These are phyloP conservation scores for Sphinx pinastri DNA, from an alignment of 2,888 invertebrate genomes.

Conservation along the genomic window DNA sequence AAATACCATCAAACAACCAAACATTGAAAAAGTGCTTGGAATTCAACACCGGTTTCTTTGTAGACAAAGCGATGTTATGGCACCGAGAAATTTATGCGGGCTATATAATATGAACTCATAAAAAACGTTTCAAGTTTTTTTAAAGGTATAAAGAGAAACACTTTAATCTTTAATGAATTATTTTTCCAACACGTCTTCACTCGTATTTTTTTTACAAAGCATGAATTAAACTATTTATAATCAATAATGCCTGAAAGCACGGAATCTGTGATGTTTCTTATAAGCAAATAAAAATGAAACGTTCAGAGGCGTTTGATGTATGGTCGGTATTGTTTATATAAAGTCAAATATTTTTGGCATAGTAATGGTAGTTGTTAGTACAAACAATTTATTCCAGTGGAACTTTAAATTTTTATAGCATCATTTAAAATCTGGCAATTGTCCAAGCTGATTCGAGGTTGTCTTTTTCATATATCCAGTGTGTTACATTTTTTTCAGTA, in stretches of 20 bases:
- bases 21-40: no score
- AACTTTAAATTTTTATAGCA: slow-evolving; percentile 75
- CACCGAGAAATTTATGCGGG: no score
- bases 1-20: no score
- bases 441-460: slow-evolving; percentile 65
- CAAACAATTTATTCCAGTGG: slow-evolving; percentile 65
- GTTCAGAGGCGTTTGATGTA: slow-evolving; percentile 42
- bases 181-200: slow-evolving; percentile 3
- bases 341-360: slow-evolving; percentile 66
- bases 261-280: slow-evolving; percentile 35
- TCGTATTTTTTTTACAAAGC: slow-evolving; percentile 18
- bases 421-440: slow-evolving; percentile 69
- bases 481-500: slow-evolving; percentile 50
- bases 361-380: slow-evolving; percentile 53
- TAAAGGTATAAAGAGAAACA: slow-evolving; percentile 4
- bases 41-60: no score
- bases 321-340: slow-evolving; percentile 60
- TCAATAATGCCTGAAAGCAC: slow-evolving; percentile 36
- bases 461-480: slow-evolving; percentile 62
- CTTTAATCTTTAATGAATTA: slow-evolving; percentile 20
- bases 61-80: no score
- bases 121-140: background rate
- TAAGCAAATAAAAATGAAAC: slow-evolving; percentile 39
- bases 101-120: no score
- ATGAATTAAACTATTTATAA: slow-evolving; percentile 41